Percentiles rank a stretch among this genome's conserved stretches.
phyloP scores from a whole-genome alignment of 2,888 invertebrate species.

The Meghimatium bilineatum region DNA sequence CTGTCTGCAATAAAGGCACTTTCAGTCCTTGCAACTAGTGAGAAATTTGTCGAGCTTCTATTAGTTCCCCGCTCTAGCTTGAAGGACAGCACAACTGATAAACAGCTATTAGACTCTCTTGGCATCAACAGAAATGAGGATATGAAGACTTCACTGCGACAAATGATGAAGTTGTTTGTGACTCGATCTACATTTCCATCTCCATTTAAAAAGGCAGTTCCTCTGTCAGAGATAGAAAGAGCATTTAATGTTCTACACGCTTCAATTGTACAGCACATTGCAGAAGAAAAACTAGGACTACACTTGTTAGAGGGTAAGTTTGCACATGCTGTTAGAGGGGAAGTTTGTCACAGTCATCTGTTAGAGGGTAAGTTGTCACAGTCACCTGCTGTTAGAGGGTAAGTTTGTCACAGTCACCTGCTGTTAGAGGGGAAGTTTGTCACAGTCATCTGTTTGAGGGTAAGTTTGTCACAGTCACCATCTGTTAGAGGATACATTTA shows the following conservation, averaged over 20 bases:
- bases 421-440: too few relatives aligned
- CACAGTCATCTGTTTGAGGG: too few relatives aligned
- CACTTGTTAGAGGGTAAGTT: conserved; percentile 72
- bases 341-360: too few relatives aligned
- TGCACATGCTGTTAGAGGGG: too few relatives aligned
- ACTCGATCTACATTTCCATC: conserved; percentile 70
- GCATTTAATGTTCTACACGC: conserved; percentile 73
- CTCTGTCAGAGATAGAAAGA: conserved; percentile 74
- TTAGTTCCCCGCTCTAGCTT: conserved; percentile 78
- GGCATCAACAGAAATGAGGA: conserved; percentile 67
- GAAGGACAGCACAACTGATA: conserved; percentile 56
- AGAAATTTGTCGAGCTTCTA: conserved; percentile 80
- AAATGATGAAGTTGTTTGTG: conserved; percentile 74
- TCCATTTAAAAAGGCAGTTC: conserved; percentile 70
- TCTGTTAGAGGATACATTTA: too few relatives aligned
- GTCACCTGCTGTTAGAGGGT: too few relatives aligned
- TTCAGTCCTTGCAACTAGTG: conserved; percentile 79
- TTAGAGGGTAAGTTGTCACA: too few relatives aligned
- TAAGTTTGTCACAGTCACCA: too few relatives aligned
- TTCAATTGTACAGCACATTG: conserved; percentile 73
- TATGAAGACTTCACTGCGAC: conserved; percentile 64
- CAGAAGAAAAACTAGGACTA: conserved; percentile 75
- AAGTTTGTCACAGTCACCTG: too few relatives aligned
- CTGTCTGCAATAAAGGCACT: conserved; percentile 81
- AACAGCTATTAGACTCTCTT: conserved; percentile 64